Base-by-base conservation (phyloP, 1,140 invertebrate species). In the Coptotermes formosanus region DNA sequence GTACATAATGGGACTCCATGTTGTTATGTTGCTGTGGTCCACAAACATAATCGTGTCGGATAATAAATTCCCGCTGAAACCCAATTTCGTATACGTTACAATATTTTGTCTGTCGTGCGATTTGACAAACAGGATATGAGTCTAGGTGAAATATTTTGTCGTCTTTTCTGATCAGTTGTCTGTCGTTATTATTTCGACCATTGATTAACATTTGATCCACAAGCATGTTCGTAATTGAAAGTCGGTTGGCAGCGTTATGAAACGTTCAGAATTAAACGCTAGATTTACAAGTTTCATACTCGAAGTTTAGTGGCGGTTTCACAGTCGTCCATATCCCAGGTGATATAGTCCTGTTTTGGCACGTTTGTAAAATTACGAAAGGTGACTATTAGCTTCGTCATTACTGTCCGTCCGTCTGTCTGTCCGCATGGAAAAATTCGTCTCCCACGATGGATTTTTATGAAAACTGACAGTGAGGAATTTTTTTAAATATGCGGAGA, bases 41-140 rank as follows among this genome's bases (percentile, higher is more conserved):
- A 75, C 64, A 75, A 30, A 75, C 25, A 25, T 75, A 75, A 6
- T 30, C 64, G n/a, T 30, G 14, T 8, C 64, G 25, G 64, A 75
- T 75, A 75, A 75, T 75, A 75, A 75, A 75, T 75, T 75, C n/a
- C 25, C 64, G 64, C 8, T 75, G 64, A 75, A 75, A 75, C 64
- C 64, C 64, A 75, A 30, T 75, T 75, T 75, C 64, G 25, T 75
- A 30, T 30, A 75, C 7, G 64, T n/a, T 75, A 12, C 30, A 75
- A n/a, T 75, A 3, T 75, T 75, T 75, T 30, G 25, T 75, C 64
- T n/a, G 64, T 75, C 64, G 4, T 8, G 25, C 64, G 25, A 75
- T 75, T 75, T 30, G 64, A 75, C 64, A 75, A 75, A 75, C 64
- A 30, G 25, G 64, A 75, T 75, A n/a, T 75, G 64, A 3, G 64